Percentiles rank a stretch among this genome's conserved stretches.
phyloP scores from a whole-genome alignment of 2,888 invertebrate genomes.

The Strigamia transsilvanica region DNA sequence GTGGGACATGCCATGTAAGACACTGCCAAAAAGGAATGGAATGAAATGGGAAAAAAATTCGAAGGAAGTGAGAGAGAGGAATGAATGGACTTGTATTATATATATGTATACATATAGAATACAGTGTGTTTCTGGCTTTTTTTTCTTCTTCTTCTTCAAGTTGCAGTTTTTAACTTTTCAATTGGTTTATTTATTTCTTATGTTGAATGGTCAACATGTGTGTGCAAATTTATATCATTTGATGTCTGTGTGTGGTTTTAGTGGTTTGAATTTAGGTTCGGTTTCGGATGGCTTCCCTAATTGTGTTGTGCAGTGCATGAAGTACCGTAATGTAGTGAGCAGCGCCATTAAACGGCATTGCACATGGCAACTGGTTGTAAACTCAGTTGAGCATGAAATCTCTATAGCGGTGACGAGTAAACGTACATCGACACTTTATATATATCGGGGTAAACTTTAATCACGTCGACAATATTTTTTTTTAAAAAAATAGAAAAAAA shows the following conservation, averaged over 20 bases:
- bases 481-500: background rate
- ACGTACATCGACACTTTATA: background rate
- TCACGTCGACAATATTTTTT: too few relatives aligned
- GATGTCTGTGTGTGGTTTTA: background rate
- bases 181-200: background rate
- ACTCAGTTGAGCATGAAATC: conserved; percentile 30
- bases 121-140: background rate
- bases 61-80: background rate
- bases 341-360: conserved; percentile 13
- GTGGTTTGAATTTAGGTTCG: conserved; percentile 2
- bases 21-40: conserved; percentile 30
- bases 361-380: conserved; percentile 30
- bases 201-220: background rate
- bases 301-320: conserved; percentile 21
- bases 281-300: conserved; percentile 25
- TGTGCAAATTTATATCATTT: background rate
- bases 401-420: background rate
- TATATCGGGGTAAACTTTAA: too few relatives aligned
- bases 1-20: conserved; percentile 30
- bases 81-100: conserved; percentile 3
- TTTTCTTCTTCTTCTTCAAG: background rate
- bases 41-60: background rate
- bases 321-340: conserved; percentile 26
- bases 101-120: background rate
- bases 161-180: too few relatives aligned